A percentile compares a stretch with the other conserved stretches of the same genome.
Conservation (phyloP, 2,113 vertebrate genomes). For the Rhynchomys soricoides region DNA sequence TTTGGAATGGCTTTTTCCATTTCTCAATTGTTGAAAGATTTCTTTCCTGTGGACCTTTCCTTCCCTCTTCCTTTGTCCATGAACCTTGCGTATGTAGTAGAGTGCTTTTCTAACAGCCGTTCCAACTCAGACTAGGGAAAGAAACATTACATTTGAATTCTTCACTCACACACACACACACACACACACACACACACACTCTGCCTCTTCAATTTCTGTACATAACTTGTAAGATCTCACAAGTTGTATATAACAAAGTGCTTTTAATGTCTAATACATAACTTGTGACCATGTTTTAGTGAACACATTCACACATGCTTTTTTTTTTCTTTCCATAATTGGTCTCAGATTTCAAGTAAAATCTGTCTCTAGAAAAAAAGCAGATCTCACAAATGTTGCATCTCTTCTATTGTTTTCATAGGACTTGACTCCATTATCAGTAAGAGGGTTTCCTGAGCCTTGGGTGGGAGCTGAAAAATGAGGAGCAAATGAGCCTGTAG, state of each 20-base stretch:
- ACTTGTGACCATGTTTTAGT: constrained; percentile 23
- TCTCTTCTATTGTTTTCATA: constrained; percentile 62
- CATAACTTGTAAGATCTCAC: background rate
- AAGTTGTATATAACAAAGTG: constrained; percentile 10
- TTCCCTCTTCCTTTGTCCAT: background rate
- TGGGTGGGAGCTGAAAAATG: constrained; percentile 7
- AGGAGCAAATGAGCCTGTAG: background rate
- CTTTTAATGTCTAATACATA: background rate
- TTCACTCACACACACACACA: background rate
- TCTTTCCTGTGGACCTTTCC: background rate
- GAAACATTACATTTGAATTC: constrained; percentile 9
- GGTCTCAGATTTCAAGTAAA: constrained; percentile 71
- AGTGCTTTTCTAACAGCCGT: background rate
- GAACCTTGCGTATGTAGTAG: background rate
- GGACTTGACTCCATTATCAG: constrained; percentile 21
- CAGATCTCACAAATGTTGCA: constrained; percentile 58
- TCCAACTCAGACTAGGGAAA: background rate
- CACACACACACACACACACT: background rate
- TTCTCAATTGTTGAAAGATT: constrained; percentile 11
- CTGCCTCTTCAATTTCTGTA: background rate
- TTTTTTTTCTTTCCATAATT: constrained; percentile 62
- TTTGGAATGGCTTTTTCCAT: background rate
- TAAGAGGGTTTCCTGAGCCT: constrained; percentile 39
- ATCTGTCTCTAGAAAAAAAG: constrained; percentile 68
- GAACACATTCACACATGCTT: constrained; percentile 36